Base-by-base conservation (phyloP, 92 coral and sea anemone species). In the Phymanthus crucifer region DNA sequence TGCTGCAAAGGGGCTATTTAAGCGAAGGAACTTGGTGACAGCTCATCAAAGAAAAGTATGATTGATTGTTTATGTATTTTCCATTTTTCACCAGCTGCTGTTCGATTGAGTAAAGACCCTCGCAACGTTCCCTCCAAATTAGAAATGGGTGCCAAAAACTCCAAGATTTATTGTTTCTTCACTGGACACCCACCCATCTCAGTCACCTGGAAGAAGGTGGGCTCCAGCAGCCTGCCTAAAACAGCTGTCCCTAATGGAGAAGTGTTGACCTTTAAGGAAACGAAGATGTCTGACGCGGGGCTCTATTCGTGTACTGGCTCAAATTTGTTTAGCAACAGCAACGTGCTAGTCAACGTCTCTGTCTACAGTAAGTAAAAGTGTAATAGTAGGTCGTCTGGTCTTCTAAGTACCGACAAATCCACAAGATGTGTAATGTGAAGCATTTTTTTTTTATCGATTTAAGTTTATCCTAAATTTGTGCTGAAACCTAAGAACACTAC, bases 401-500 rank as follows among this genome's bases (percentile, higher is more conserved):
- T 46, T 16, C 10, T 37, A 31, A 45, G 2, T n/a, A n/a, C n/a
- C n/a, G n/a, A 17, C 50, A 43, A 7, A 1, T 43, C 1, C 48
- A 0, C 48, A 43, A 38, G n/a, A 38, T 9, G 43, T 38, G 43
- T 3, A 7, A 11, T 2, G 13, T n/a, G n/a, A n/a, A 43, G 13
- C 10, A 0, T 43, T 2, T 43, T 43, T 43, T 4, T 0, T 8
- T 14, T 66, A 76, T 40, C 68, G 16, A 32, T 50, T 43, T 1
- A 69, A 95, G 99, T 80, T 26, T 91, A 73, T 76, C 92, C 99
- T 19, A 81, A 74, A 45, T 86, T 93, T 34, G 88, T 72, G 56
- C 10, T 87, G 56, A 84, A 80, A 47, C 98, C 99, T 21, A 80
- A 89, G 71, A 93, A 95, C 82, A 85, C 93, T 0, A 93, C 98